Evolutionary conservation across 2,888 invertebrate genomes (phyloP), one percentile per base, ranked within the genome.

Genomic region (Eupithecia subumbrata): DNA sequence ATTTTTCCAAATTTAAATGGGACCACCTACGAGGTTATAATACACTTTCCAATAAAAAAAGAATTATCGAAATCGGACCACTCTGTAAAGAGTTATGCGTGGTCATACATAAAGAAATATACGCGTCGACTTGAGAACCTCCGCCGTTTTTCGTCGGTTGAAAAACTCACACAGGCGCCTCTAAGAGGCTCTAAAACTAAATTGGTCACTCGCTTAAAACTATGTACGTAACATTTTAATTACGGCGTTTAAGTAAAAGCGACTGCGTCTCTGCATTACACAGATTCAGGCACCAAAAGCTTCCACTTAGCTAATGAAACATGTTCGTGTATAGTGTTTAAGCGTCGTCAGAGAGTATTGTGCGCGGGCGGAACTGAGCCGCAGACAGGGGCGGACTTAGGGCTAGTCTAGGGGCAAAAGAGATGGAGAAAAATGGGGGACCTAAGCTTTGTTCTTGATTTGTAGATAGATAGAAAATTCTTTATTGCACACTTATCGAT

Each of bases 281-380:
- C 91, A 92, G 93, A 94, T 94, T 92, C 92, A 92, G 91, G 92
- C 89, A 94, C 95, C 95, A 94, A 95, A 95, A 94, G 95, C 94
- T 93, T 92, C 87, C 95, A 95, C 95, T 95, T 95, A 95, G 95
- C 95, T 95, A 95, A 95, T 95, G 95, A 95, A 95, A 95, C 95
- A 95, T 95, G 95, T 92, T 93, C 94, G 90, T 91, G 93, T 92
- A 90, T 92, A 94, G 93, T 92, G 92, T 92, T 91, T 88, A 90
- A 92, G 90, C 92, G 90, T 85, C 89, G 91, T 88, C 89, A 83
- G 85, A 85, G 87, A 85, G 90, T 86, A 93, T 93, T 92, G 92
- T 93, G 88, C 86, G 87, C 88, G 52, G 86, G 87, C 86, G 84
- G 87, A 82, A 84, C 85, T 81, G 82, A 83, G 85, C 87, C 75